phyloP scores from a whole-genome alignment of 1,140 invertebrate species.

The Vollenhovia emeryi region DNA sequence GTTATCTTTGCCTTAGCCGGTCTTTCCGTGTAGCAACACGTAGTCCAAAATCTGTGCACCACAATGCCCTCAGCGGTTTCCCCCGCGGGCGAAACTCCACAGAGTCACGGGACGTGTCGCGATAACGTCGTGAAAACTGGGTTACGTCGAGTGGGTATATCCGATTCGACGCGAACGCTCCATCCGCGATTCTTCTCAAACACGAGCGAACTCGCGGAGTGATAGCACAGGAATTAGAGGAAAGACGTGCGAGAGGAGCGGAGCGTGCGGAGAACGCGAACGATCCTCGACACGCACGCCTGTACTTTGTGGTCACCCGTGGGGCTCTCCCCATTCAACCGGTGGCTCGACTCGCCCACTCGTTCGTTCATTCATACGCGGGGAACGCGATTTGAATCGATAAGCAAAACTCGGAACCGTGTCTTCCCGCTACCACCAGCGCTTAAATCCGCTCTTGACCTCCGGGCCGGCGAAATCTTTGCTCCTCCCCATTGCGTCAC shows the following conservation, averaged over 20 bases:
- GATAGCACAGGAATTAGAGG: background rate
- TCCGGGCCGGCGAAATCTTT: background rate
- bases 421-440: constrained; percentile 48
- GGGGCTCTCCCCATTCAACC: constrained; percentile 77
- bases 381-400: constrained; percentile 81
- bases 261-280: constrained; percentile 23
- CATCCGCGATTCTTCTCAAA: background rate
- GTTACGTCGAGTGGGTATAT: background rate
- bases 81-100: no score
- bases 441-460: constrained; percentile 34
- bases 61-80: no score
- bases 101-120: background rate
- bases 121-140: background rate
- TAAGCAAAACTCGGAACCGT: constrained; percentile 72
- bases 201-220: background rate
- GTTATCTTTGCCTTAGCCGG: no score
- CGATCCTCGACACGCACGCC: constrained; percentile 64
- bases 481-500: background rate
- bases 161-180: background rate
- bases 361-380: constrained; percentile 81
- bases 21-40: no score
- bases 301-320: constrained; percentile 74
- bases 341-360: constrained; percentile 79
- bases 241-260: constrained; percentile 3
- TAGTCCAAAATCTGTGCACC: no score